phyloP scores from a whole-genome alignment of 2,888 invertebrate genomes.

The Sphecodes monilicornis region DNA sequence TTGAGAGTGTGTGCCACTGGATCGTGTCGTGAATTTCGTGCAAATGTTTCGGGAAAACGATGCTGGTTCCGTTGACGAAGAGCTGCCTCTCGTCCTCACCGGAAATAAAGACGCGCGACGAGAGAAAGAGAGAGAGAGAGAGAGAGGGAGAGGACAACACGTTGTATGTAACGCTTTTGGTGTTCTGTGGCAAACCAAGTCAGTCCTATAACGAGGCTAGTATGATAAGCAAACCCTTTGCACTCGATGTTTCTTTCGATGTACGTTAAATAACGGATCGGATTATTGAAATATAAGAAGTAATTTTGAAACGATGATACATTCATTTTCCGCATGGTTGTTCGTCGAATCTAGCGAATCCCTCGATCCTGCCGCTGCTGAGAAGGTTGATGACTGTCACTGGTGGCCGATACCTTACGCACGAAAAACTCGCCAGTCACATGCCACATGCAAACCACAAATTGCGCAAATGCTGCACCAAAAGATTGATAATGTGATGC shows the following conservation, averaged over 20 bases:
- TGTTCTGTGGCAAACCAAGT: constrained; percentile 68
- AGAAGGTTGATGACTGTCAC: too few relatives aligned
- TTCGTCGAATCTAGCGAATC: neutral
- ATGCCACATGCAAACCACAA: too few relatives aligned
- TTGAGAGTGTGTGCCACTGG: neutral
- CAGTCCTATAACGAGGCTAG: constrained; percentile 61
- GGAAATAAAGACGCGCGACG: constrained; percentile 4
- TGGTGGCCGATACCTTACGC: too few relatives aligned
- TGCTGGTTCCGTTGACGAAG: constrained; percentile 39
- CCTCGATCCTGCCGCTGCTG: neutral
- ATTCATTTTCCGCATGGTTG: neutral
- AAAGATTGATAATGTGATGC: too few relatives aligned
- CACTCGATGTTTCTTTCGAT: constrained; percentile 58
- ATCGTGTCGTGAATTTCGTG: constrained; percentile 37
- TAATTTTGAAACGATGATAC: constrained; percentile 42
- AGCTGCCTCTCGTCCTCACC: constrained; percentile 24
- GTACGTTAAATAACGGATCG: constrained; percentile 51
- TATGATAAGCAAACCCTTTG: constrained; percentile 56
- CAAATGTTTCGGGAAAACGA: constrained; percentile 47
- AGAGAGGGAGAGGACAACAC: neutral
- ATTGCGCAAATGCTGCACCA: too few relatives aligned
- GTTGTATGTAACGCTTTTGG: constrained; percentile 71
- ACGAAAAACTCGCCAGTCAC: too few relatives aligned
- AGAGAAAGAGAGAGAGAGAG: constrained; percentile 19
- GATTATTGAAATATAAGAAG: constrained; percentile 55